These are phyloP conservation scores for Euzetes globulus DNA, from an alignment of 2,888 invertebrate species.

Conservation along the genomic window DNA sequence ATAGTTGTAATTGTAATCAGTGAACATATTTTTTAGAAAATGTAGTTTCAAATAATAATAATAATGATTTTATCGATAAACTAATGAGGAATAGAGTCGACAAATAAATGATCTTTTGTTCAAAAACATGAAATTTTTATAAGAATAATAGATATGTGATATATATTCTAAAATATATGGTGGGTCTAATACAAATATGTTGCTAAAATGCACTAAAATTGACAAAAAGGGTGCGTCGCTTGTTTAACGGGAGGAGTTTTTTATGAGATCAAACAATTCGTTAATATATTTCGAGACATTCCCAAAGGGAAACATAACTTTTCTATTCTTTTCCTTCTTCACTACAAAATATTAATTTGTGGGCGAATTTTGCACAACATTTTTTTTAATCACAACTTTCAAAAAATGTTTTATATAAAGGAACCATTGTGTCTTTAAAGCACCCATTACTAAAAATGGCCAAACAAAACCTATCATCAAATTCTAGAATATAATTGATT, in stretches of 20 bases:
- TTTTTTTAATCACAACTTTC: not conserved
- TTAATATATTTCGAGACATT: constrained; percentile 3
- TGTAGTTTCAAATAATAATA: not conserved
- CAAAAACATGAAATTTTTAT: not conserved
- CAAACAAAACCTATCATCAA: too few relatives aligned
- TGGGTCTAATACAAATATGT: not conserved
- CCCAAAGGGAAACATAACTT: constrained; percentile 3
- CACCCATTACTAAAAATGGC: too few relatives aligned
- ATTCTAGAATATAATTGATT: too few relatives aligned
- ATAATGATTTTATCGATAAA: not conserved
- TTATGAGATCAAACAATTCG: constrained; percentile 10
- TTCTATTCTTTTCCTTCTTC: not conserved
- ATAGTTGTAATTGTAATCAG: not conserved
- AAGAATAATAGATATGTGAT: not conserved
- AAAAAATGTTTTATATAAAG: not conserved
- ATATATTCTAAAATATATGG: not conserved
- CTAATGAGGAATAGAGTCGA: not conserved
- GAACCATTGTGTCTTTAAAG: not conserved
- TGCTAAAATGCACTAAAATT: constrained; percentile 11
- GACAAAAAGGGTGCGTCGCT: constrained; percentile 27
- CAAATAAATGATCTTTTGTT: not conserved
- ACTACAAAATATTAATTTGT: not conserved
- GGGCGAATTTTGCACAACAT: not conserved
- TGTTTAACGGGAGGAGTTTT: constrained; percentile 24
- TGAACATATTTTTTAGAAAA: not conserved